Base-by-base conservation (phyloP, 37 sponge, comb jelly and placozoan genomes). In the Ephydatia muelleri region DNA sequence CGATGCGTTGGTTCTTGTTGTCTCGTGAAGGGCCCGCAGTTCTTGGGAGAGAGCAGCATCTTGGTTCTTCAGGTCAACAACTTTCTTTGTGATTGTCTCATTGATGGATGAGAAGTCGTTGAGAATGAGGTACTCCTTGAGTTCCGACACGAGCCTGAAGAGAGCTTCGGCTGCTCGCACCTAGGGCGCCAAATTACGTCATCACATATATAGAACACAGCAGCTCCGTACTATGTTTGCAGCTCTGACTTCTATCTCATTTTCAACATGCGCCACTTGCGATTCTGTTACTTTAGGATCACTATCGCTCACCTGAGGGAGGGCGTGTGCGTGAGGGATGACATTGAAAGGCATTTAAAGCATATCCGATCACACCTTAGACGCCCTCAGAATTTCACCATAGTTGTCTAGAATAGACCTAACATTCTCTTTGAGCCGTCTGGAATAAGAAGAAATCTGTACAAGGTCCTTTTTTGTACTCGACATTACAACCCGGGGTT, bases 21-120 rank as follows among this genome's bases (percentile, higher is more conserved):
- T 57, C 19, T 57, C 57, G 19, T 57, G 57, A 11, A 57, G 57
- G 9, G 19, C 16, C 16, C 19, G 6, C 57, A 57, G 57, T 21
- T 57, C 57, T 5, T 57, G 57, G 57, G 1, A 16, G 19, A 57
- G 57, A 57, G 57, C 57, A 5, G 57, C 12, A 14, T 57, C 57
- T 57, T 57, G 57, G 19, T 77, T 64, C 47, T 87, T 67, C 48
- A 96, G 40, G 36, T 89, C 87, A 0, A 35, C 38, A 12, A 78
- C 82, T 9, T 81, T 86, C 43, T 89, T 78, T 11, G 80, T 72
- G 40, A 82, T 83, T 37, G 86, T 38, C 12, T 95, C 89, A 66
- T 97, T 97, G 84, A 97, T 88, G 70, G 88, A 70, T 2, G 97
- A 90, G 84, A 97, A 95, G 80, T 97, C 97, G 80, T 97, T 92